Conservation (phyloP, 35 echinoderm and acorn worm genomes). For the Ophiothrix spiculata region DNA sequence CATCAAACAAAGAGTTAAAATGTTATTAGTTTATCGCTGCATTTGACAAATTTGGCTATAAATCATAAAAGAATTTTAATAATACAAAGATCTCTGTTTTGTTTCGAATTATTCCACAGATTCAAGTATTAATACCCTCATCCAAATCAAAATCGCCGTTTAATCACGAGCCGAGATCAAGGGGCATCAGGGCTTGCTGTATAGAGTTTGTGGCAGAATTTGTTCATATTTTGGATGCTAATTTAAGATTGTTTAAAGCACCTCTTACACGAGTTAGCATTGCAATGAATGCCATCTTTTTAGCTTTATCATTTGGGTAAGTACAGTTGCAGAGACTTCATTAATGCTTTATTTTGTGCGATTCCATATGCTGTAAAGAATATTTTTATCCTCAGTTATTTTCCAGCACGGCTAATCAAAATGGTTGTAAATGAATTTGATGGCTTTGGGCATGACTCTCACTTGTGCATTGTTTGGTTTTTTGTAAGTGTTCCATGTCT, state of each 20-base stretch:
- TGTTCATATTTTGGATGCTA: not conserved
- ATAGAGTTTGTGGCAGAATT: not conserved
- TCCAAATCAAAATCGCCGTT: not conserved
- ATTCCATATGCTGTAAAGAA: not conserved
- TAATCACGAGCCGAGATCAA: not conserved
- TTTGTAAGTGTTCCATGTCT: too few species aligned
- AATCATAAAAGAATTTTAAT: too few species aligned
- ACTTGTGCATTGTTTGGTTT: too few species aligned
- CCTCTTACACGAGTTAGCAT: constrained; percentile 45
- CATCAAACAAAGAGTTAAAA: too few species aligned
- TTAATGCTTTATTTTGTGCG: not conserved
- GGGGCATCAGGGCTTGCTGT: not conserved
- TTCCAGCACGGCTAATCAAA: too few species aligned
- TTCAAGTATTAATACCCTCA: constrained; percentile 16
- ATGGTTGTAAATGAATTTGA: too few species aligned
- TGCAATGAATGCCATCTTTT: constrained; percentile 50
- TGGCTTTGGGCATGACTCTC: too few species aligned
- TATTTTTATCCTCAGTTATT: not conserved
- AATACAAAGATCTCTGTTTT: too few species aligned
- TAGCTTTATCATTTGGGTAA: constrained; percentile 83
- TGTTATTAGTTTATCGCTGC: not conserved
- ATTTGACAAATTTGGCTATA: not conserved
- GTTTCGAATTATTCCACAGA: constrained; percentile 41
- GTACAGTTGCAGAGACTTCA: too few species aligned
- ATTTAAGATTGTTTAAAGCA: constrained; percentile 43